These are phyloP conservation scores for fruit fly (Drosophila melanogaster) DNA, from an alignment of 1,140 invertebrate genomes.

Conservation along the genomic window DNA sequence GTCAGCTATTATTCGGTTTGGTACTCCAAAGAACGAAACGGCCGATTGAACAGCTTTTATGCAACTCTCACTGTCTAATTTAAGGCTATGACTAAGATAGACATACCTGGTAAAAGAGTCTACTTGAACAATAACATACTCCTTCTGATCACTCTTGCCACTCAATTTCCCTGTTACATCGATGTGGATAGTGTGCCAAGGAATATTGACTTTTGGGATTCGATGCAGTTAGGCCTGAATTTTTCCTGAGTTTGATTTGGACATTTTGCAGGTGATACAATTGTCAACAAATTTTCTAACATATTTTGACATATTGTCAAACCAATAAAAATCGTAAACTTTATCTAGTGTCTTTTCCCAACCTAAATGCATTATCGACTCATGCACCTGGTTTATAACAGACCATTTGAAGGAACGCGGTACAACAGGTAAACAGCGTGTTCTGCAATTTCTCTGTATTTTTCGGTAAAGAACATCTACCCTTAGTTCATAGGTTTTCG, in stretches of 20 bases:
- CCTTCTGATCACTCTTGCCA: too few species aligned
- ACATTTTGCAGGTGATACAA: conserved; percentile 1
- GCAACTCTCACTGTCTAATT: too few species aligned
- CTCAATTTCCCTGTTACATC: too few species aligned
- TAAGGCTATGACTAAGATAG: too few species aligned
- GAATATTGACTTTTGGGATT: too few species aligned
- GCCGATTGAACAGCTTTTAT: too few species aligned
- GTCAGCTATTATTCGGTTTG: too few species aligned
- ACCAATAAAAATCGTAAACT: conserved; percentile 47
- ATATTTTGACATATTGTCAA: conserved; percentile 47
- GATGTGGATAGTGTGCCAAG: too few species aligned
- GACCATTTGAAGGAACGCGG: conserved; percentile 35
- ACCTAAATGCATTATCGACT: conserved; percentile 59
- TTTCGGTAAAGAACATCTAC: too few species aligned
- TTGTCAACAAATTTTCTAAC: not conserved
- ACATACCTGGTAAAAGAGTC: too few species aligned
- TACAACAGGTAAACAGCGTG: conserved; percentile 43
- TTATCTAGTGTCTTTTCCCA: conserved; percentile 67
- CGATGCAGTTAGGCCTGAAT: not conserved
- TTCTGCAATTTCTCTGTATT: conserved; percentile 38
- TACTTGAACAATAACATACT: too few species aligned
- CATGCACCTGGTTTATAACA: conserved; percentile 73
- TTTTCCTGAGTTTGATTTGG: not conserved
- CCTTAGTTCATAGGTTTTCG: conserved; percentile 9
- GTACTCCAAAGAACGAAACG: too few species aligned